Evolutionary conservation across 2,113 vertebrate genomes (phyloP).

Genomic region (Chaetops frenatus): DNA sequence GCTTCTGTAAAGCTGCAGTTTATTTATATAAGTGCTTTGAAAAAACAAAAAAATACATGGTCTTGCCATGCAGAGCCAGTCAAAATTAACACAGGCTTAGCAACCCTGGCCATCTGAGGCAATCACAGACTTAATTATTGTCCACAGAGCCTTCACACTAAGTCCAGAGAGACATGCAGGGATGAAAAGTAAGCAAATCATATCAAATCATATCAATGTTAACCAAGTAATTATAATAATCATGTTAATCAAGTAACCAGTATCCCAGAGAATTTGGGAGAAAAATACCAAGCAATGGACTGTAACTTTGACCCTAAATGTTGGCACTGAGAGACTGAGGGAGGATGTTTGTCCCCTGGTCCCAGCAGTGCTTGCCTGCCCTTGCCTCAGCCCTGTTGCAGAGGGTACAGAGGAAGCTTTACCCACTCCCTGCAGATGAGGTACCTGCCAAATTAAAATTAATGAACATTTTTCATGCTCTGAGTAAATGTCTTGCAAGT

Average conservation of each 20-base stretch:
- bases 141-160: not conserved
- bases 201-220: not conserved
- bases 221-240: not conserved
- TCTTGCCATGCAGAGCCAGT: not conserved
- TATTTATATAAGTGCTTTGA: not conserved
- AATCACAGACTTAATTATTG: not conserved
- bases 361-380: not conserved
- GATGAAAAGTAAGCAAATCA: not conserved
- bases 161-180: not conserved
- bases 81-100: not conserved
- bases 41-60: rapidly evolving
- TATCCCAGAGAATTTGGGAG: not conserved
- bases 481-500: not conserved
- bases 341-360: not conserved
- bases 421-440: not conserved
- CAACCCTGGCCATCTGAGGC: not conserved
- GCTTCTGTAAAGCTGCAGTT: not conserved
- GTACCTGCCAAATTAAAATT: not conserved
- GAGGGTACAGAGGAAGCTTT: not conserved
- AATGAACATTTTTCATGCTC: not conserved
- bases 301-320: not conserved
- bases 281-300: not conserved
- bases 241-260: not conserved
- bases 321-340: not conserved
- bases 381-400: rapidly evolving